Evolutionary conservation across 2,888 invertebrate genomes (phyloP).

Genomic region (Drosophila maculinotata): DNA sequence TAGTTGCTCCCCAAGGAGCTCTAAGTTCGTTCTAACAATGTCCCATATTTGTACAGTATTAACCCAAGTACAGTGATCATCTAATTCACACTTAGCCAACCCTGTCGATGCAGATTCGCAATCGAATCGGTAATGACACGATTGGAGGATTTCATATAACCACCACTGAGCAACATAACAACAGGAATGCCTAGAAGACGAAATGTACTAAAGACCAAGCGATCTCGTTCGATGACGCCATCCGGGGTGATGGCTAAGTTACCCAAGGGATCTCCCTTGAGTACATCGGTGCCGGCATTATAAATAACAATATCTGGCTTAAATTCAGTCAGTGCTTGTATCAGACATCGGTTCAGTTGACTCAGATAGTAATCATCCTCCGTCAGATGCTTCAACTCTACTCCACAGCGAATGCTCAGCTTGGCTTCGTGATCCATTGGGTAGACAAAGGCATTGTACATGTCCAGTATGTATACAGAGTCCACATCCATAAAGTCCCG

Average conservation of each 20-base stretch:
- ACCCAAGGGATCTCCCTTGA: constrained; percentile 92
- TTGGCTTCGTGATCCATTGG: constrained; percentile 92
- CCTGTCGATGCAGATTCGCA: constrained; percentile 89
- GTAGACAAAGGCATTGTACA: constrained; percentile 93
- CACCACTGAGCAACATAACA: constrained; percentile 95
- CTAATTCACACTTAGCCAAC: constrained; percentile 83
- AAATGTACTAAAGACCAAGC: constrained; percentile 92
- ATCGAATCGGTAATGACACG: constrained; percentile 94
- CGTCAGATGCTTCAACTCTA: constrained; percentile 88
- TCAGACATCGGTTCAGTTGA: constrained; percentile 89
- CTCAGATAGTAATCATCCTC: constrained; percentile 90
- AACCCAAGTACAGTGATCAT: neutral
- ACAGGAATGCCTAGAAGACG: constrained; percentile 89
- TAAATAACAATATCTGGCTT: constrained; percentile 93
- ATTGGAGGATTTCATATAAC: constrained; percentile 92
- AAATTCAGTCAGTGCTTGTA: constrained; percentile 89
- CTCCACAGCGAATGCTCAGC: constrained; percentile 89
- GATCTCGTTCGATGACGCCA: constrained; percentile 94
- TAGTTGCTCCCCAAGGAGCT: neutral
- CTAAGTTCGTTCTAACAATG: constrained; percentile 18
- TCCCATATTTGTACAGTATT: neutral
- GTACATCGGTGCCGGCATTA: constrained; percentile 96
- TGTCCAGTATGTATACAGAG: constrained; percentile 94
- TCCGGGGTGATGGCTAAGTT: constrained; percentile 89
- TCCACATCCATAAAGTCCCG: constrained; percentile 90